phyloP scores from a whole-genome alignment of 1,140 invertebrate genomes.

The Bombus haemorrhoidalis region DNA sequence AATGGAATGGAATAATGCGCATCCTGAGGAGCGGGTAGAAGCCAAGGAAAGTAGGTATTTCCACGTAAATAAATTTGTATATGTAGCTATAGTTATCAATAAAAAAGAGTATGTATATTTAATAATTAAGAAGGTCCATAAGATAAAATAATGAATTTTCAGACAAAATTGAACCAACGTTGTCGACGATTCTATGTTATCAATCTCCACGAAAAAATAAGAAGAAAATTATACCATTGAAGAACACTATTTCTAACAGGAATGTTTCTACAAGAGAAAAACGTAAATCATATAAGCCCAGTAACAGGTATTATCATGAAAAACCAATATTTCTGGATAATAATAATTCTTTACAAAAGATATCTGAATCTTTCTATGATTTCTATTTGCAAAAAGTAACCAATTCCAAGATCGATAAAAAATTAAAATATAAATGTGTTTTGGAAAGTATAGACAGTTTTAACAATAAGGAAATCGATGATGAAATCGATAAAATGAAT shows the following conservation, averaged over 20 bases:
- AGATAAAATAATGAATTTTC: slow-evolving; percentile 2
- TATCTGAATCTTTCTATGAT: background rate
- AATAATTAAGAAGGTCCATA: no score
- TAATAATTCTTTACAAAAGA: slow-evolving; percentile 4
- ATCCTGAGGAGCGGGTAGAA: slow-evolving; percentile 69
- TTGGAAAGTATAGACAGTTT: slow-evolving; percentile 8
- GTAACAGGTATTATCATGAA: slow-evolving; percentile 70
- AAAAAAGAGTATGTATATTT: background rate
- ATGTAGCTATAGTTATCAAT: background rate
- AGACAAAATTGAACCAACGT: slow-evolving; percentile 67
- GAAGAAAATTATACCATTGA: slow-evolving; percentile 5
- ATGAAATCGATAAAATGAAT: slow-evolving; percentile 15
- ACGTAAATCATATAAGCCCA: slow-evolving; percentile 70
- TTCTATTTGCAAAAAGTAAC: slow-evolving; percentile 13
- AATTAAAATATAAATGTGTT: background rate
- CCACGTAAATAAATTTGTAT: background rate
- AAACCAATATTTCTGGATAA: slow-evolving; percentile 31
- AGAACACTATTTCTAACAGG: slow-evolving; percentile 34
- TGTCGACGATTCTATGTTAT: slow-evolving; percentile 73
- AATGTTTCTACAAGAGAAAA: slow-evolving; percentile 58
- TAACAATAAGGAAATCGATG: background rate
- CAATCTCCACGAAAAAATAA: slow-evolving; percentile 48
- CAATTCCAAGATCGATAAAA: background rate
- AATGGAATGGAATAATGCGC: slow-evolving; percentile 77
- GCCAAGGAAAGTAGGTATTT: slow-evolving; percentile 41